Evolutionary conservation across 2,113 vertebrate genomes (phyloP).

Genomic region (Syngnathus floridae): DNA sequence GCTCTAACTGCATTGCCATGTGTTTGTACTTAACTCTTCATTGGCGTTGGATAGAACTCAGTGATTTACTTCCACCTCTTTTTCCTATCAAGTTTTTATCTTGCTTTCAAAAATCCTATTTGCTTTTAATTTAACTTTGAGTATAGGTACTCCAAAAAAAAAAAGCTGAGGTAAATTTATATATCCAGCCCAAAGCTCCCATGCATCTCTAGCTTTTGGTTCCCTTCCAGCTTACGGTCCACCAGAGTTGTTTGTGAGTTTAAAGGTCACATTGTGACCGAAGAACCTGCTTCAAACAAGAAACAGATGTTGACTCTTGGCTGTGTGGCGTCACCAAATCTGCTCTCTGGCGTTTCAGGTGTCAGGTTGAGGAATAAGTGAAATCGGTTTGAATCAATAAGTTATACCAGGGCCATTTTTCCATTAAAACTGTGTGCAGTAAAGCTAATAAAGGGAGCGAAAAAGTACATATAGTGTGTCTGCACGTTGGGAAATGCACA

Average conservation of each 20-base stretch:
- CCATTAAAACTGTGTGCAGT: not conserved
- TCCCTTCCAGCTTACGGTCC: slow-evolving; percentile 40
- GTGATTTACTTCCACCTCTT: slow-evolving; percentile 1
- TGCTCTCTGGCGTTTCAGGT: not conserved
- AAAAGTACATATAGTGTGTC: slow-evolving; percentile 9
- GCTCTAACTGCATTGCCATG: slow-evolving; percentile 20
- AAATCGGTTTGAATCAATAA: not conserved
- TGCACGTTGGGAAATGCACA: slow-evolving; percentile 31
- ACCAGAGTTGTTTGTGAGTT: slow-evolving; percentile 30
- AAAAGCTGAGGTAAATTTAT: not conserved
- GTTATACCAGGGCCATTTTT: not conserved
- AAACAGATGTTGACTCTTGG: slow-evolving; percentile 44
- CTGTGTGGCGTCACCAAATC: not conserved
- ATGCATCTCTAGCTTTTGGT: slow-evolving; percentile 26
- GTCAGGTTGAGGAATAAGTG: not conserved
- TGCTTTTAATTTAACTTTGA: slow-evolving; percentile 1
- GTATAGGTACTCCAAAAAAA: not conserved
- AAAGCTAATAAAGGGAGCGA: slow-evolving; percentile 10
- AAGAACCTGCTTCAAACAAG: slow-evolving; percentile 49
- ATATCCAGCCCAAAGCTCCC: not conserved
- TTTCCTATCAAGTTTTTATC: slow-evolving; percentile 2
- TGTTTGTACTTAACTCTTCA: slow-evolving; percentile 14
- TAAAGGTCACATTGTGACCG: slow-evolving; percentile 44
- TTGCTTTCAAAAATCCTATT: slow-evolving; percentile 1
- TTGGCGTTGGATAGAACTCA: not conserved